Percentiles rank a stretch among this genome's conserved stretches.
Conservation (phyloP, 1,140 invertebrate genomes). For the Homarus americanus region DNA sequence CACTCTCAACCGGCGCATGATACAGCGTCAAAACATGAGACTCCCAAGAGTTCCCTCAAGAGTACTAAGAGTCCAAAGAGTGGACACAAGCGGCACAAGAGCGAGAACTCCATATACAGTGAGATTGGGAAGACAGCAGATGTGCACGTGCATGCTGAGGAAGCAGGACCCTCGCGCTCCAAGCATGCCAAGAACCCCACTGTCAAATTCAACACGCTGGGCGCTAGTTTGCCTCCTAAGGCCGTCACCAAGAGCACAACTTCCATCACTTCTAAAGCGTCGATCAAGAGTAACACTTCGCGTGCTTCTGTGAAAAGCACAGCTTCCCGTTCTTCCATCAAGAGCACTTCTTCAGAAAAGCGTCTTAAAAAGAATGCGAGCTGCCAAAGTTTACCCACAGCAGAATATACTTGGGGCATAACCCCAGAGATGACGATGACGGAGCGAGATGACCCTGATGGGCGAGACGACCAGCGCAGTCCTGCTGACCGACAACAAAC, state of each 20-base stretch:
- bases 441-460: slow-evolving; percentile 55
- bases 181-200: slow-evolving; percentile 41
- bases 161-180: background rate
- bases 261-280: slow-evolving; percentile 69
- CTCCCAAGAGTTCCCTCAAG: slow-evolving; percentile 42
- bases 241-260: slow-evolving; percentile 68
- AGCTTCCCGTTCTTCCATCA: slow-evolving; percentile 57
- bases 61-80: slow-evolving; percentile 50
- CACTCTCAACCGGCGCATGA: slow-evolving; percentile 23
- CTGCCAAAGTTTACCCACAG: slow-evolving; percentile 73
- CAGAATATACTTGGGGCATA: slow-evolving; percentile 72
- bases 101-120: slow-evolving; percentile 58
- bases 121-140: slow-evolving; percentile 46
- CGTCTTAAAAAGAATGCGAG: slow-evolving; percentile 71
- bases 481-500: slow-evolving; percentile 38
- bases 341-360: slow-evolving; percentile 62
- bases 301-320: slow-evolving; percentile 66
- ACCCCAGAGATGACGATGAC: slow-evolving; percentile 70
- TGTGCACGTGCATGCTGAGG: slow-evolving; percentile 47
- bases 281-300: slow-evolving; percentile 68
- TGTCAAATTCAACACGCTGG: slow-evolving; percentile 70
- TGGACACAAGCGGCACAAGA: slow-evolving; percentile 56
- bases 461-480: slow-evolving; percentile 32
- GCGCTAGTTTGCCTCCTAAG: slow-evolving; percentile 51
- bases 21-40: slow-evolving; percentile 24